Base-by-base conservation (phyloP, 2,797 vertebrate species). In the Pseudomugil gertrudae region DNA sequence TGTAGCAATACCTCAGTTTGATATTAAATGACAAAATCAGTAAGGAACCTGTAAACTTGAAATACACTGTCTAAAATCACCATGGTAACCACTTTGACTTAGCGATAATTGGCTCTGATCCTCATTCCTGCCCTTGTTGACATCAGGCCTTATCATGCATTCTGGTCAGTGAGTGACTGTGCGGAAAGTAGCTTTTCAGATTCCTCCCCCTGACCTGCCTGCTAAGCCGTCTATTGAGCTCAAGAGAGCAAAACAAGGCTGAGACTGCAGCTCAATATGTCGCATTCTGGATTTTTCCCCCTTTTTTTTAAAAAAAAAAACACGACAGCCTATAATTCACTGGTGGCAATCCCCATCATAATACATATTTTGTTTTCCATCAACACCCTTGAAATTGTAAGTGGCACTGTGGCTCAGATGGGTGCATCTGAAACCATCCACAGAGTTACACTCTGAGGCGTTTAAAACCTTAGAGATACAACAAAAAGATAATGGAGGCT, bases 91-190 rank as follows among this genome's bases (percentile, higher is more conserved):
- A 81, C 88, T 92, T 87, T 90, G 89, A 90, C 91, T 90, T 80
- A 85, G 89, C 88, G 91, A 87, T 96, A 95, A 97, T 93, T 95
- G 95, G 94, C 85, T 91, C 90, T 88, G 92, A 96, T 95, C 93
- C 90, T 76, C 67, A 89, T 92, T 89, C 82, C 89, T 92, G 94
- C 94, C 93, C 95, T 94, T 94, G 94, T 86, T 95, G 95, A 96
- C 95, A 95, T 61, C 50, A 62, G 86, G 87, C 92, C 92, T 95
- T 93, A 96, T 96, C 95, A 87, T 47, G 92, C 90, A 96, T 96
- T 96, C 95, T 92, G 92, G 92, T 95, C 96, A 95, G 93, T 87
- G 87, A 92, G 91, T 87, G 92, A 88, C 87, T 85, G 84, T 15
- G 63, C 80, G 93, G 89, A 93, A 93, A 94, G 94, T 73, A 90